Percentiles rank a stretch among this genome's conserved stretches.
phyloP scores from a whole-genome alignment of 2,888 invertebrate species.

The Byasa hedistus region DNA sequence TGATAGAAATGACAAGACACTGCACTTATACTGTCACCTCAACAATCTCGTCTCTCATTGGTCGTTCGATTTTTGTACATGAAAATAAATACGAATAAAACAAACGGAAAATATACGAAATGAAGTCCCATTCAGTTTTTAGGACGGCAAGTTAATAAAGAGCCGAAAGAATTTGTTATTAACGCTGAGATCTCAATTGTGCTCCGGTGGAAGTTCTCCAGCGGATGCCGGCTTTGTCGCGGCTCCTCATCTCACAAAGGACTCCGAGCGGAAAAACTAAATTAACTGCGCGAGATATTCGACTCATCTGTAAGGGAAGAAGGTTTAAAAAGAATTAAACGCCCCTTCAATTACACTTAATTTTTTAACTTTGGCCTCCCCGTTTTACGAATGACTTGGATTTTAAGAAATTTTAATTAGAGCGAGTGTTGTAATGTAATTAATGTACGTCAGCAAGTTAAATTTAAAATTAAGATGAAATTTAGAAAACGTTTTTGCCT shows the following conservation, averaged over 20 bases:
- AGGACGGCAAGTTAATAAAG: constrained; percentile 12
- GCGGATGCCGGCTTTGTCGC: constrained; percentile 10
- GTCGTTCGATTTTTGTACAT: too few species aligned
- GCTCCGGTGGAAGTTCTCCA: constrained; percentile 11
- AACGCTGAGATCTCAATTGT: constrained; percentile 15
- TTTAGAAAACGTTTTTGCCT: too few species aligned
- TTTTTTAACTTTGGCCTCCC: too few species aligned
- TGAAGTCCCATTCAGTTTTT: constrained; percentile 3
- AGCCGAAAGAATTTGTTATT: constrained; percentile 17
- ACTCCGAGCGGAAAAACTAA: constrained; percentile 13
- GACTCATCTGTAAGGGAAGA: constrained; percentile 13
- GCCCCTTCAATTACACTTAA: neutral
- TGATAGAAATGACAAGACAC: too few species aligned
- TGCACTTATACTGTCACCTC: too few species aligned
- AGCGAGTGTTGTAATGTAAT: too few species aligned
- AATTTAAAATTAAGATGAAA: too few species aligned
- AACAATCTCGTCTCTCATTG: too few species aligned
- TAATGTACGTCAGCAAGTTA: too few species aligned
- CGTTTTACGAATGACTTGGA: too few species aligned
- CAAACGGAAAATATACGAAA: neutral
- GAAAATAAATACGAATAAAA: neutral
- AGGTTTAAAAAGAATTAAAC: constrained; percentile 8
- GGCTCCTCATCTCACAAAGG: constrained; percentile 20
- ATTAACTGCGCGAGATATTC: constrained; percentile 19
- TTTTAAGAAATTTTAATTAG: neutral